Evolutionary conservation across 2,888 invertebrate genomes (phyloP).

Genomic region (Agrochola circellaris): DNA sequence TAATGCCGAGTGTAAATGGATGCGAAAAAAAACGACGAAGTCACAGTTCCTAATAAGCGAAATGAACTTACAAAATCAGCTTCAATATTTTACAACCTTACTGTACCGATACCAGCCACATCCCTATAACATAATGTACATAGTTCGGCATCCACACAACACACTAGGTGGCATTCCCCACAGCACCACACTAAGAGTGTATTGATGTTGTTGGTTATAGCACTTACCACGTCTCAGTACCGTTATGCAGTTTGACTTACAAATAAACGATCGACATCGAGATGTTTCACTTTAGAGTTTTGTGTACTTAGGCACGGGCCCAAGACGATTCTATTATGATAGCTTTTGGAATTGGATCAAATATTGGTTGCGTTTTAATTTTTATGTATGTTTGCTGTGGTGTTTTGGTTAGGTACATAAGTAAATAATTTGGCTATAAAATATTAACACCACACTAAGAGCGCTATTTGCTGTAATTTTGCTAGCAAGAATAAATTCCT

Average conservation of each 20-base stretch:
- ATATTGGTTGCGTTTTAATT: constrained; percentile 55
- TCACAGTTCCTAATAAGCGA: not conserved
- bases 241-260: constrained; percentile 86
- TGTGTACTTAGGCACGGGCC: constrained; percentile 63
- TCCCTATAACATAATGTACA: constrained; percentile 12
- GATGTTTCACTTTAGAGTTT: constrained; percentile 81
- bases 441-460: not conserved
- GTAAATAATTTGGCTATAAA: not conserved
- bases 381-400: constrained; percentile 13
- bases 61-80: not conserved
- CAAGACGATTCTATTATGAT: constrained; percentile 64
- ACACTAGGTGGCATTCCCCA: constrained; percentile 83
- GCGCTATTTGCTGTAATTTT: not conserved
- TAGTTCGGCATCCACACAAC: constrained; percentile 59
- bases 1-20: not conserved
- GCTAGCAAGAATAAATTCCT: not conserved
- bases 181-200: constrained; percentile 80
- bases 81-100: not conserved
- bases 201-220: constrained; percentile 85
- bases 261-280: constrained; percentile 83
- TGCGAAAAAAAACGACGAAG: not conserved
- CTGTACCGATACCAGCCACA: not conserved
- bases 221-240: constrained; percentile 83
- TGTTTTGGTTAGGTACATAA: constrained; percentile 3
- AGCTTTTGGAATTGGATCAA: constrained; percentile 66